Evolutionary conservation across 2,888 invertebrate genomes (phyloP).

Genomic region (Poecilobothrus nobilitatus): DNA sequence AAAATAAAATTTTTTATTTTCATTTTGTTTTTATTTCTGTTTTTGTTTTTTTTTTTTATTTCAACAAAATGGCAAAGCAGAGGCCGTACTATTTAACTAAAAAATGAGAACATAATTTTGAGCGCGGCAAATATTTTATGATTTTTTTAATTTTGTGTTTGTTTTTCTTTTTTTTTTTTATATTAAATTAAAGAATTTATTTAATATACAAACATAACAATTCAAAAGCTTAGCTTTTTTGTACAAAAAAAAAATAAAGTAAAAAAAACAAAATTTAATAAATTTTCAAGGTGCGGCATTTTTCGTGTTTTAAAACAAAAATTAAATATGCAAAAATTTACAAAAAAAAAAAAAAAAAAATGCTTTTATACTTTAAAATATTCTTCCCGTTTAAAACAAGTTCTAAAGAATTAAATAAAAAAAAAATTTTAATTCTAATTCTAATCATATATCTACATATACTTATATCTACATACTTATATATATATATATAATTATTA

Average conservation of each 20-base stretch:
- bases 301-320: neutral
- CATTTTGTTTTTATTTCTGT: neutral
- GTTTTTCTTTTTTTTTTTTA: neutral
- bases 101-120: neutral
- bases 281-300: constrained; percentile 1
- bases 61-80: neutral
- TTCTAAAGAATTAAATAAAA: neutral
- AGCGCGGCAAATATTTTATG: neutral
- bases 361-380: neutral
- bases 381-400: neutral
- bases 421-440: no score
- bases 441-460: no score
- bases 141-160: no score
- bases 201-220: neutral
- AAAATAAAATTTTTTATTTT: neutral
- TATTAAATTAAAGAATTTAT: neutral
- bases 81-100: neutral
- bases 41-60: neutral
- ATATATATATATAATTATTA: no score
- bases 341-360: neutral
- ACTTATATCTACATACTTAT: no score
- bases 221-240: neutral
- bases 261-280: no score
- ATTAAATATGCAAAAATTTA: neutral
- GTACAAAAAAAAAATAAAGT: no score